phyloP scores from a whole-genome alignment of 2,113 vertebrate species.

The Marmota monax region DNA sequence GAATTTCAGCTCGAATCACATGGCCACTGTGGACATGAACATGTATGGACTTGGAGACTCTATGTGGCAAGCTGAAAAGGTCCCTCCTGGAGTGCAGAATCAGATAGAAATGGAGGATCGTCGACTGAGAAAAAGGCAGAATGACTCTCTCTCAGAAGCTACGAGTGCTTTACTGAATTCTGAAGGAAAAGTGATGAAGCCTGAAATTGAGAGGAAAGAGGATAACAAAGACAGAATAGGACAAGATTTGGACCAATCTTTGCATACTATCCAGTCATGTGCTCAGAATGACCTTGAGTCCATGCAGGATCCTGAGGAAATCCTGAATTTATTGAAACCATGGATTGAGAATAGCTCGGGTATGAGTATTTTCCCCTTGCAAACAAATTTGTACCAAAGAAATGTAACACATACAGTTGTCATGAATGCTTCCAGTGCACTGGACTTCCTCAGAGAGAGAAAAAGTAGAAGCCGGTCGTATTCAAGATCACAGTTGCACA shows the following conservation, averaged over 20 bases:
- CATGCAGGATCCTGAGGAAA: no score
- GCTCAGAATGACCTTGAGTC: no score
- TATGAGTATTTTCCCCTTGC: fast-evolving
- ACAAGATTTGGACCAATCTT: no score
- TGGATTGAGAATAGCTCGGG: background rate
- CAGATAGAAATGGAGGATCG: background rate
- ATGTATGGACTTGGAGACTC: background rate
- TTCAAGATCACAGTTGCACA: background rate
- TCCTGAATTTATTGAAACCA: constrained; percentile 73
- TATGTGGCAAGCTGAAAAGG: background rate
- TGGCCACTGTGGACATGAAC: background rate
- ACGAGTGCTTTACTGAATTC: constrained; percentile 38
- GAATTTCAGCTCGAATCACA: background rate
- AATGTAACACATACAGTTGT: fast-evolving
- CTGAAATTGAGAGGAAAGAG: background rate
- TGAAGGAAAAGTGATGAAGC: constrained; percentile 67
- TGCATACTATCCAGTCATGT: no score
- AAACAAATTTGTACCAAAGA: background rate
- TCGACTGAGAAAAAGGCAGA: background rate
- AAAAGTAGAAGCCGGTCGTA: fast-evolving
- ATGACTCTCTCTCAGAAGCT: background rate
- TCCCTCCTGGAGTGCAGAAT: background rate
- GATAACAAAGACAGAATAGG: background rate
- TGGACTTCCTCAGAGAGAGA: background rate
- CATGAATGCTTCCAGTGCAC: background rate